Evolutionary conservation across 2,113 vertebrate species (phyloP).

Genomic region (Misgurnus anguillicaudatus): DNA sequence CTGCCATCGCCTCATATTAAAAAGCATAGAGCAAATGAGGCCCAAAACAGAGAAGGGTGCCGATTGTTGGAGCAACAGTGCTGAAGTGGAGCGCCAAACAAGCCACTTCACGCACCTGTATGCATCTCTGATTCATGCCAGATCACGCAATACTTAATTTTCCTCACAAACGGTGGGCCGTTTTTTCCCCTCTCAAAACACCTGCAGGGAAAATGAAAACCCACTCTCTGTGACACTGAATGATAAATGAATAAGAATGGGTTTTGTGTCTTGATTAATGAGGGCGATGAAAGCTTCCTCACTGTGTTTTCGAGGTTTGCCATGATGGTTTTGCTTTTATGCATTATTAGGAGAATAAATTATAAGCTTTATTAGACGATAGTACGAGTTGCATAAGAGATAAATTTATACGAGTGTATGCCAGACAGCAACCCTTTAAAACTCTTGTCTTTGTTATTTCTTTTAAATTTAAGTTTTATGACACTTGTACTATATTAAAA

Average conservation of each 20-base stretch:
- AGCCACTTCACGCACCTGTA: conserved; percentile 52
- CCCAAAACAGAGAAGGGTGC: conserved; percentile 33
- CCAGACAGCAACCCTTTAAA: no score
- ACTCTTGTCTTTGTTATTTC: no score
- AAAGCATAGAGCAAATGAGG: conserved; percentile 47
- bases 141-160: conserved; percentile 32
- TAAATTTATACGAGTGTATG: background rate
- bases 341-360: conserved; percentile 20
- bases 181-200: conserved; percentile 15
- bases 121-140: conserved; percentile 47
- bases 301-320: conserved; percentile 5
- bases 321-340: conserved; percentile 2
- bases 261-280: conserved; percentile 25
- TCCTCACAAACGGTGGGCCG: conserved; percentile 11
- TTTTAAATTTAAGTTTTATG: no score
- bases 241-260: conserved; percentile 19
- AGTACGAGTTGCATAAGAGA: no score
- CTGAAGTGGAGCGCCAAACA: conserved; percentile 53
- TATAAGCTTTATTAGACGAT: background rate
- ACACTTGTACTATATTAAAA: no score
- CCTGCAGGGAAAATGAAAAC: conserved; percentile 40
- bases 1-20: conserved; percentile 20
- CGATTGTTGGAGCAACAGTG: conserved; percentile 37
- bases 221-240: conserved; percentile 6
- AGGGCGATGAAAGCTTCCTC: conserved; percentile 21